Evolutionary conservation across 2,888 invertebrate species (phyloP).

Genomic region (Scelioninae gen. 2): DNA sequence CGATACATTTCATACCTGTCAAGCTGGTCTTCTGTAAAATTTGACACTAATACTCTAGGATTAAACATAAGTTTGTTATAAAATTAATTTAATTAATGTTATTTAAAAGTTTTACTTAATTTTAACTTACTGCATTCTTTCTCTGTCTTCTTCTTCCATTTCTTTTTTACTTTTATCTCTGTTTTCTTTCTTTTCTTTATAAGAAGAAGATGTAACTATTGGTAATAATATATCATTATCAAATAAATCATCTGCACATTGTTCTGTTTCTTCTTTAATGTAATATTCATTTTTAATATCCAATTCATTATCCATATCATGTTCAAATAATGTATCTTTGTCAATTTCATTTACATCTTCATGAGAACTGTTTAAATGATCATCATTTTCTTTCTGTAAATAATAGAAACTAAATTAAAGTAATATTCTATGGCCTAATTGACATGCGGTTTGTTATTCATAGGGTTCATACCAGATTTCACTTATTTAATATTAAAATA

Average conservation of each 20-base stretch:
- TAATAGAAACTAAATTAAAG: too few relatives aligned
- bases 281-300: constrained; percentile 67
- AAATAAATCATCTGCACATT: constrained; percentile 66
- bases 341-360: constrained; percentile 31
- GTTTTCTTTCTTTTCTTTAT: constrained; percentile 76
- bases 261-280: constrained; percentile 57
- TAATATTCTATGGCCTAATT: too few relatives aligned
- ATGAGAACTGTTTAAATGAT: constrained; percentile 18
- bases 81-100: background rate
- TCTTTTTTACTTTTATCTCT: constrained; percentile 86
- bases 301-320: constrained; percentile 38
- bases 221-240: constrained; percentile 69
- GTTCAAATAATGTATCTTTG: constrained; percentile 23
- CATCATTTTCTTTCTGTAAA: constrained; percentile 18
- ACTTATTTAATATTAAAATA: too few relatives aligned
- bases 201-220: constrained; percentile 59
- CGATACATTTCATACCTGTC: constrained; percentile 99
- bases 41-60: constrained; percentile 94
- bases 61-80: background rate
- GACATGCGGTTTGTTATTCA: too few relatives aligned
- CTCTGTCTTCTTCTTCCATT: constrained; percentile 94
- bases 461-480: too few relatives aligned
- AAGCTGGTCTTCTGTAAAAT: constrained; percentile 98
- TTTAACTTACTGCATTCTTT: constrained; percentile 93
- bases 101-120: constrained; percentile 6